A percentile compares a stretch with the other conserved stretches of the same genome.
Evolutionary conservation across 2,888 invertebrate genomes (phyloP).

Genomic region (Unio pictorum): DNA sequence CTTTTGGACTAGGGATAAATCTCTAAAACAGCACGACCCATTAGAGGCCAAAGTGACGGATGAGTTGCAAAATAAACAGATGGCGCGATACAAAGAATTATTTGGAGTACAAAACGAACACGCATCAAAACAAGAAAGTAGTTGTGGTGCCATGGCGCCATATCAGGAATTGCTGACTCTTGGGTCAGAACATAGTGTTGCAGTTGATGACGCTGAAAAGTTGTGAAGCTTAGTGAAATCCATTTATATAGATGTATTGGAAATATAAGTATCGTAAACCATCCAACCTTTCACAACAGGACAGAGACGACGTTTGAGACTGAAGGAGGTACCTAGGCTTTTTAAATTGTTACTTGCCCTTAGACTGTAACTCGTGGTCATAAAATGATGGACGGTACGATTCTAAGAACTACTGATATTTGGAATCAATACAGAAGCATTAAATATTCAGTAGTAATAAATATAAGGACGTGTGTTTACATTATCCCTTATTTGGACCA

Average conservation of each 20-base stretch:
- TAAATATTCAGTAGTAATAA: too few species aligned
- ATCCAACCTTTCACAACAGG: too few species aligned
- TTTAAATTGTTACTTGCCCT: neutral
- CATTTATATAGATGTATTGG: conserved; percentile 7
- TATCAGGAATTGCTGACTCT: neutral
- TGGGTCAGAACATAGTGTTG: neutral
- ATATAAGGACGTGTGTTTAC: too few species aligned
- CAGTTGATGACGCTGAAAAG: neutral
- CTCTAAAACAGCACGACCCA: conserved; percentile 20
- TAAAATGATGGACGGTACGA: conserved; percentile 11
- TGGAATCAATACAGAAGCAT: neutral
- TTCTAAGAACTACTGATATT: conserved; percentile 14
- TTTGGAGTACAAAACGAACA: conserved; percentile 1
- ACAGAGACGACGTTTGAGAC: too few species aligned
- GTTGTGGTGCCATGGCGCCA: neutral
- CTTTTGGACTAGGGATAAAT: too few species aligned
- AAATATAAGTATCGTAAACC: too few species aligned
- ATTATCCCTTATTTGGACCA: too few species aligned
- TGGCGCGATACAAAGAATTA: conserved; percentile 5
- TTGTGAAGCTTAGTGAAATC: conserved; percentile 1
- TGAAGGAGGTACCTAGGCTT: too few species aligned
- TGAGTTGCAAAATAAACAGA: conserved; percentile 7
- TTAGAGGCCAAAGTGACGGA: conserved; percentile 28
- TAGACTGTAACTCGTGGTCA: conserved; percentile 8
- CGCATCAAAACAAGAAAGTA: conserved; percentile 2